phyloP scores from a whole-genome alignment of 2,113 vertebrate genomes.

The zebrafish (Danio rerio) region DNA sequence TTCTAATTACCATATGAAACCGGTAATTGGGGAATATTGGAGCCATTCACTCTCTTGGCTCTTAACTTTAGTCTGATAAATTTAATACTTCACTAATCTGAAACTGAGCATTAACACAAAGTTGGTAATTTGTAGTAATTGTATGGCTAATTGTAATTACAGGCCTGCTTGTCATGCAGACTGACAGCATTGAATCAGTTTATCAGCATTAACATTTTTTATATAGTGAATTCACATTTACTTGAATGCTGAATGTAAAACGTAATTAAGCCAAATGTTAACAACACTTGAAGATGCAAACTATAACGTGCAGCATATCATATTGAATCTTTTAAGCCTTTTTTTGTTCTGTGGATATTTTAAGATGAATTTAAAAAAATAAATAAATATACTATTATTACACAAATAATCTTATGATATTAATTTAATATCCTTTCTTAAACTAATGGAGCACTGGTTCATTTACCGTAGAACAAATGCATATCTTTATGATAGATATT shows the following conservation, averaged over 20 bases:
- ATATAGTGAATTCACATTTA: background rate
- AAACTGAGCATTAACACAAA: slow-evolving; percentile 19
- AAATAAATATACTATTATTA: no score
- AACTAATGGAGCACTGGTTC: no score
- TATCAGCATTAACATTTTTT: background rate
- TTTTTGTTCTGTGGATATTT: no score
- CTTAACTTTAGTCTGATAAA: background rate
- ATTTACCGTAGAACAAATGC: no score
- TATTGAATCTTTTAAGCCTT: background rate
- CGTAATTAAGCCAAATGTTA: background rate
- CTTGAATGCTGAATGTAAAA: background rate
- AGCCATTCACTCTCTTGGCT: background rate
- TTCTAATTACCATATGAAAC: slow-evolving; percentile 8
- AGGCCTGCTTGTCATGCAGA: slow-evolving; percentile 1
- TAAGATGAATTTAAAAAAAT: no score
- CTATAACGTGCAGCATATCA: background rate
- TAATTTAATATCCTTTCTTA: no score
- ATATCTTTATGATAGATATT: background rate
- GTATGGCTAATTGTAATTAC: slow-evolving; percentile 8
- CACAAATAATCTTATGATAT: no score
- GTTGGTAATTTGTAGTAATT: background rate
- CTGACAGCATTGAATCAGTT: slow-evolving; percentile 1
- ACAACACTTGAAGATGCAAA: background rate
- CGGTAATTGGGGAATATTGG: background rate
- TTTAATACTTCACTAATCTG: slow-evolving; percentile 12